Evolutionary conservation across 2,797 vertebrate species (phyloP).

Genomic region (Phataginus tetradactyla): DNA sequence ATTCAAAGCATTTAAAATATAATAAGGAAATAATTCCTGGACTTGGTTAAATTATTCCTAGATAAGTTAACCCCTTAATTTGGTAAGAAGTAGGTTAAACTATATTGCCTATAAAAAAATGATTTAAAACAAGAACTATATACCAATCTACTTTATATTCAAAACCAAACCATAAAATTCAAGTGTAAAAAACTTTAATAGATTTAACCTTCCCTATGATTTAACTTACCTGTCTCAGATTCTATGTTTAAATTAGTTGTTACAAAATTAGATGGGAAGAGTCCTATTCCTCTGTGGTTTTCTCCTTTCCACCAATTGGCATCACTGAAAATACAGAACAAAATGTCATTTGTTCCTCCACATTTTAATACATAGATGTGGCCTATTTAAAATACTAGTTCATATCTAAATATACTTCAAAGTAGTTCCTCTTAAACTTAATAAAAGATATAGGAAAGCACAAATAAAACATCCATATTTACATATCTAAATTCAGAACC

Average conservation of each 20-base stretch:
- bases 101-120: slow-evolving; percentile 25
- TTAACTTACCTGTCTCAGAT: slow-evolving; percentile 91
- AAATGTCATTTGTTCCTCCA: not conserved
- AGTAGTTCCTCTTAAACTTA: slow-evolving; percentile 43
- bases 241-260: slow-evolving; percentile 93
- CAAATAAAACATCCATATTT: slow-evolving; percentile 12
- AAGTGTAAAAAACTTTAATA: not conserved
- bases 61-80: slow-evolving; percentile 3
- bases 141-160: slow-evolving; percentile 17
- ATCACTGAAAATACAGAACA: slow-evolving; percentile 88
- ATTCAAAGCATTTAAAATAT: slow-evolving; percentile 44
- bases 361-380: not conserved
- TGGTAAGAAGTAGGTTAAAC: not conserved
- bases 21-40: slow-evolving; percentile 13
- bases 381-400: not conserved
- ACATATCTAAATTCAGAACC: slow-evolving; percentile 4
- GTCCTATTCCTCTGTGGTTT: slow-evolving; percentile 96
- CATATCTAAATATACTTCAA: not conserved
- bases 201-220: not conserved
- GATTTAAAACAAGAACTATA: slow-evolving; percentile 48
- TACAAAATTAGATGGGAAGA: slow-evolving; percentile 99
- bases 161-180: slow-evolving; percentile 33
- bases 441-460: slow-evolving; percentile 38
- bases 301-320: slow-evolving; percentile 99
- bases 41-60: not conserved